A percentile compares a stretch with the other conserved stretches of the same genome.
These are phyloP conservation scores for Pyrochroa serraticornis DNA, from an alignment of 2,888 invertebrate species.

Conservation along the genomic window DNA sequence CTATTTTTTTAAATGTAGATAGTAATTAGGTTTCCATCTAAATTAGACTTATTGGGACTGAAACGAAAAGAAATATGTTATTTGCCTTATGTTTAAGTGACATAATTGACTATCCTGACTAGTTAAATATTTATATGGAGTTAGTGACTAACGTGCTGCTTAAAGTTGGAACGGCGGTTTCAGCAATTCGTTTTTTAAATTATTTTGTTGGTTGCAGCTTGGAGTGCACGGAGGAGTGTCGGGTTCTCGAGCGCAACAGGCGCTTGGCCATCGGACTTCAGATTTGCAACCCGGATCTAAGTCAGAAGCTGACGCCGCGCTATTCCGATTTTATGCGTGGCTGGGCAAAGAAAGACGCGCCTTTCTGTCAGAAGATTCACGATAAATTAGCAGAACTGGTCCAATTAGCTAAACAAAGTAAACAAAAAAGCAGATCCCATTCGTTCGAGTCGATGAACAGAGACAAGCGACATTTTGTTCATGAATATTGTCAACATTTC, in stretches of 20 bases:
- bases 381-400: slow-evolving; percentile 85
- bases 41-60: too few species aligned
- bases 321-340: slow-evolving; percentile 87
- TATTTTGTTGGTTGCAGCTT: slow-evolving; percentile 61
- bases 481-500: slow-evolving; percentile 94
- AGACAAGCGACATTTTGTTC: slow-evolving; percentile 89
- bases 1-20: too few species aligned
- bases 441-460: slow-evolving; percentile 94
- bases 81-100: too few species aligned
- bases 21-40: too few species aligned
- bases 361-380: slow-evolving; percentile 82
- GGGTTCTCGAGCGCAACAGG: slow-evolving; percentile 84
- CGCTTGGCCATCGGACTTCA: slow-evolving; percentile 89
- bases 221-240: slow-evolving; percentile 94
- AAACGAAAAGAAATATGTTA: too few species aligned
- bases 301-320: slow-evolving; percentile 78
- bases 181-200: slow-evolving; percentile 8
- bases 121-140: too few species aligned
- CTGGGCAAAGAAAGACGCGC: slow-evolving; percentile 80
- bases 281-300: slow-evolving; percentile 88
- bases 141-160: too few species aligned
- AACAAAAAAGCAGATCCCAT: slow-evolving; percentile 62
- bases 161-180: background rate
- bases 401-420: slow-evolving; percentile 82
- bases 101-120: too few species aligned